Conservation (phyloP, 2,113 vertebrate species). For the Corythaixoides concolor region DNA sequence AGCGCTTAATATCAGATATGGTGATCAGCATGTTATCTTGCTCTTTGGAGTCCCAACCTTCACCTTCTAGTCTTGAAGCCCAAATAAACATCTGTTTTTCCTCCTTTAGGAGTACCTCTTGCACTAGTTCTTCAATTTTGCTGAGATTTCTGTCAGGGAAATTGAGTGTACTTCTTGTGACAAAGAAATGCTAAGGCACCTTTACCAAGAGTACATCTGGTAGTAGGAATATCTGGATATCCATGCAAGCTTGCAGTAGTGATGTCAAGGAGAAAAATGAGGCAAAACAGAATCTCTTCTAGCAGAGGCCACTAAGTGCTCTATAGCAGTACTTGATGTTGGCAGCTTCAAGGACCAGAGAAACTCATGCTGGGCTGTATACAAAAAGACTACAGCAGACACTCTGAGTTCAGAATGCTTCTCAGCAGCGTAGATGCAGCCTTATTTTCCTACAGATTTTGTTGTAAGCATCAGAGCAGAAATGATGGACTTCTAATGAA, state of each 20-base stretch:
- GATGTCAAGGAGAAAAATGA: neutral
- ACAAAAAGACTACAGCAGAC: neutral
- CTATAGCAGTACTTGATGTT: neutral
- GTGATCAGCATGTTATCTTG: neutral
- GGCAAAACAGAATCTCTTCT: neutral
- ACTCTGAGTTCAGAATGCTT: neutral
- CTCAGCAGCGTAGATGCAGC: neutral
- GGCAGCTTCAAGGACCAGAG: neutral
- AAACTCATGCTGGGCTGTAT: neutral
- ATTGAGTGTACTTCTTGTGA: neutral
- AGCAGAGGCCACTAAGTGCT: neutral
- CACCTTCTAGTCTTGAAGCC: neutral
- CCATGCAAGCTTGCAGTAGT: neutral
- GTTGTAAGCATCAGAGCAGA: neutral
- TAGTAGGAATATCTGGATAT: neutral
- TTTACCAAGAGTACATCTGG: neutral
- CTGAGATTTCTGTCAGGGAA: neutral
- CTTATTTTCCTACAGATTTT: neutral
- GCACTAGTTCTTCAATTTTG: neutral
- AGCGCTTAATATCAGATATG: neutral
- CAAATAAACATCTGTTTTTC: neutral
- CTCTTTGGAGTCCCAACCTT: neutral
- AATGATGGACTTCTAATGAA: neutral
- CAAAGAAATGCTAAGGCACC: neutral
- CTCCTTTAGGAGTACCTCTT: neutral